Evolutionary conservation across 2,113 vertebrate genomes (phyloP), one percentile per base, ranked within the genome.

Genomic region (Bos indicus): DNA sequence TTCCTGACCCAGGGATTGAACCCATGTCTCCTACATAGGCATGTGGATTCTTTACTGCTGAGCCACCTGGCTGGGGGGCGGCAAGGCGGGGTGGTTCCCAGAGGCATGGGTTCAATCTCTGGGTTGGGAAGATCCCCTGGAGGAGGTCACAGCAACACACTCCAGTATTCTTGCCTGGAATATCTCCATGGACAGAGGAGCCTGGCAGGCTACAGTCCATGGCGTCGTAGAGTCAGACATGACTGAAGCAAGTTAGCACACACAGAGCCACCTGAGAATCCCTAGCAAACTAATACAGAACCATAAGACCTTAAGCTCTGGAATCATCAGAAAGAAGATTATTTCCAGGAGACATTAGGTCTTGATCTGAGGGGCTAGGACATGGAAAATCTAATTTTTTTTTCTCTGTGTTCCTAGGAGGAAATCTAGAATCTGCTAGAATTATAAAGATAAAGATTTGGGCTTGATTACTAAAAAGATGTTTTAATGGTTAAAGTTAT

Each of bases 21-120:
- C 36, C 71, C 23, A 43, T 43, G 12, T 43, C 36, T 77, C 36
- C 6, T 43, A 12, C n/a, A 40, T 40, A 23, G 19, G n/a, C 67
- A 40, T 5, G 19, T 40, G n/a, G 64, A 71, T 40, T 77, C 71
- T 77, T 43, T 40, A 77, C 12, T 0, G 0, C 36, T 43, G 23
- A 43, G 23, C 21, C 40, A 40, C 12, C 6, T 3, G 5, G n/a
- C 67, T 71, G 19, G n/a, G 10, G 9, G 19, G 19, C 2, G 0
- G n/a, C 1, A 2, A 74, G n/a, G 19, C 1, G 1, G 19, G n/a
- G 19, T 2, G 59, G 5, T 40, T 74, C 67, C 67, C 67, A 74
- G 19, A 74, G 19, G n/a, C 1, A 0, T 0, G 2, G 10, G n/a
- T 74, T 74, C n/a, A 74, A 40, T 11, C n/a, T 11, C 67, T 74